phyloP scores from a whole-genome alignment of 2,888 invertebrate genomes.

The Syrphus vitripennis region DNA sequence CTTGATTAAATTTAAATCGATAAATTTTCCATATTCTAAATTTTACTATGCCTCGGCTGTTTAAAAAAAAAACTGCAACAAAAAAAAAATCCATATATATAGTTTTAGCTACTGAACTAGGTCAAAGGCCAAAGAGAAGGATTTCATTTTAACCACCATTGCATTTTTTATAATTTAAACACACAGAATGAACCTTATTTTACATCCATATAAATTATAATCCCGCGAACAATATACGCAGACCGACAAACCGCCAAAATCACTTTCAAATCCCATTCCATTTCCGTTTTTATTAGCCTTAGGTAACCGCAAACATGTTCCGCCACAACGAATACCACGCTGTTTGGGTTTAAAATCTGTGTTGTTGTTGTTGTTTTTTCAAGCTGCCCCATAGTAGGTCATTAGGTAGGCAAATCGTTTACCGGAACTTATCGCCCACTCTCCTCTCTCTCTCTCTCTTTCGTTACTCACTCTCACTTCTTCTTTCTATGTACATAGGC shows the following conservation, averaged over 20 bases:
- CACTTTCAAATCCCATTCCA: slow-evolving; percentile 51
- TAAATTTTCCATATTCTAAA: no score
- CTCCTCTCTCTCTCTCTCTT: neutral
- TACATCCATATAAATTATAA: neutral
- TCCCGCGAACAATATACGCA: neutral
- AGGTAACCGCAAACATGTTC: slow-evolving; percentile 23
- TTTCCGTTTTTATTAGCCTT: slow-evolving; percentile 29
- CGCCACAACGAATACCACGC: slow-evolving; percentile 51
- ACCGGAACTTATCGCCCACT: slow-evolving; percentile 61
- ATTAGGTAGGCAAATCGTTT: slow-evolving; percentile 51
- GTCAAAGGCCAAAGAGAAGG: no score
- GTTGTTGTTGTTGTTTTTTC: neutral
- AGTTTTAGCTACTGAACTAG: no score
- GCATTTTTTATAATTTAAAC: neutral
- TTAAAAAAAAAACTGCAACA: no score
- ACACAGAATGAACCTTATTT: neutral
- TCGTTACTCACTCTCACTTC: neutral
- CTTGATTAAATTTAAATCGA: no score
- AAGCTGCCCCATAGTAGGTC: slow-evolving; percentile 52
- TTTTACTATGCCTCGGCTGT: no score
- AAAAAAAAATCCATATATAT: no score
- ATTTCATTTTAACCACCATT: no score
- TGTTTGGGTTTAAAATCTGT: neutral
- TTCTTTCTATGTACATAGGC: neutral
- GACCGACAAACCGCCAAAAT: slow-evolving; percentile 25